Base-by-base conservation (phyloP, 92 coral and sea anemone genomes). In the Porites cylindrica region DNA sequence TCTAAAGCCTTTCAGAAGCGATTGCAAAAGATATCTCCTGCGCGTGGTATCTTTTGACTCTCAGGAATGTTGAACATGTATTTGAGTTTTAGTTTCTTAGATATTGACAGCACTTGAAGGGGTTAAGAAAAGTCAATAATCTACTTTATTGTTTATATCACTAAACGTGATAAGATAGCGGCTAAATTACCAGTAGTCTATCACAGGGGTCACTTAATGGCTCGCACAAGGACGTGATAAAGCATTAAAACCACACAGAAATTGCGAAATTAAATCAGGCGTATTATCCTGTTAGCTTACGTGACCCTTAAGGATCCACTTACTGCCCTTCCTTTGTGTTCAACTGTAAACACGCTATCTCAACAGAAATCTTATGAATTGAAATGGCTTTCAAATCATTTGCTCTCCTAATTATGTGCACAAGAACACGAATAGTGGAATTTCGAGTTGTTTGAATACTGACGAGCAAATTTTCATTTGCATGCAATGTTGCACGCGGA, bases 281-380 rank as follows among this genome's bases (percentile, higher is more conserved):
- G 3, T 54, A 7, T 10, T 54, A 54, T 54, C 12, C 14, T 54
- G 60, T 10, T 13, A 38, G 47, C 47, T 38, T 38, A 38, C 47
- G 47, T 38, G 60, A 54, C 60, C 60, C 12, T 54, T 56, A 3
- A 56, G 13, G 16, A 0, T 10, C 14, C 13, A 14, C 16, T 56
- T 56, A 10, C 61, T 56, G 17, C 61, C 54, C 14, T 76, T 76
- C 50, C n/a, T 38, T 62, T 79, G 72, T 47, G 64, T 65, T 63
- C 5, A 18, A 81, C 66, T 59, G 68, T 38, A 20, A 82, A 47
- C 69, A 21, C 24, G 23, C 23, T 17, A 21, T 50, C 23, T 65
- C 51, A 80, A 82, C 86, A 70, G 10, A 4, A 59, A 70, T 56
- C 66, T 58, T 82, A 58, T 18, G 68, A 70, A 82, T 70, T 53